Base-by-base conservation (phyloP, 2,797 vertebrate genomes). In the Danio kyathit region DNA sequence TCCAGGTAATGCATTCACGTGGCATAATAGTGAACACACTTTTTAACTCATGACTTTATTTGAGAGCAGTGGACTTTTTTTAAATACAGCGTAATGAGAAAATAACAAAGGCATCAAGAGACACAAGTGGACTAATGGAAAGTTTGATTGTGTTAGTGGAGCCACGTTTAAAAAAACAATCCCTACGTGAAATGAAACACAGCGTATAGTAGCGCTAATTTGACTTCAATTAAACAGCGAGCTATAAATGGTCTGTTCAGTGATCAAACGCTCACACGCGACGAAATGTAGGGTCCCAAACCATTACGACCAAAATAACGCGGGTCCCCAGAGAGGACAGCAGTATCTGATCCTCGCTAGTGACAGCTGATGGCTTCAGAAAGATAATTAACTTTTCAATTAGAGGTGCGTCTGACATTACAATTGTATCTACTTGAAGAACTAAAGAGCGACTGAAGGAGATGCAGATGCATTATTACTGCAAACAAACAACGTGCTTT, bases 311-410 rank as follows among this genome's bases (percentile, higher is more conserved):
- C 90, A 94, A 95, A 96, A 94, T 93, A 95, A 94, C 94, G 94
- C 89, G 86, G 85, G 91, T 94, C 96, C 90, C 96, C 1, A 52
- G 95, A 95, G 95, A 94, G 85, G 86, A 86, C 88, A 86, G 88
- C 91, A 88, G 90, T 94, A 93, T 95, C 94, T 95, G 95, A 96
- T 95, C 93, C 94, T 94, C 93, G 87, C 93, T 95, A 96, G 94
- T 95, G 96, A 96, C 96, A 97, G 96, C 95, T 96, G 96, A 97
- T 96, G 96, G 94, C 95, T 96, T 97, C 93, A 94, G 94, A 95
- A 97, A 97, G 94, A 96, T 96, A 97, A 98, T 98, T 98, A 96
- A 96, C 94, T 97, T 97, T 96, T 96, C 96, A 97, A 97, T 98
- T 97, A 97, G 90, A 94, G 92, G 94, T 77, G 80, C 93, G 91